Conservation (phyloP, 2,113 vertebrate genomes). For the Equus quagga region DNA sequence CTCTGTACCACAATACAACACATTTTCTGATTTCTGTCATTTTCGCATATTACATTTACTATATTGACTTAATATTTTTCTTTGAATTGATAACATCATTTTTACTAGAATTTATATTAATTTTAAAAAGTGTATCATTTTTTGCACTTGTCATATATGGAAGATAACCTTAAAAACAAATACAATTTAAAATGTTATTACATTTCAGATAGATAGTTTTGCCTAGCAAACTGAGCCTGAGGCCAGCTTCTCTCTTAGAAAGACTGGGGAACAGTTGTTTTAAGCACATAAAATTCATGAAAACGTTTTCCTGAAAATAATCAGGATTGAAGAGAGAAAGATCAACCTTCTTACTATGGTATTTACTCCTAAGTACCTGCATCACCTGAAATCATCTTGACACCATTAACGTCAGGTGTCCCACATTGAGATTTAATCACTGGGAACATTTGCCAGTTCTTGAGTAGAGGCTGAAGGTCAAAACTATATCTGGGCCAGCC, state of each 20-base stretch:
- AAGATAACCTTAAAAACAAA: background rate
- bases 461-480: background rate
- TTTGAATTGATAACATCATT: background rate
- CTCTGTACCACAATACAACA: background rate
- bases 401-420: background rate
- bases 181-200: background rate
- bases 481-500: background rate
- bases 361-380: background rate
- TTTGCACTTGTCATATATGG: background rate
- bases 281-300: background rate
- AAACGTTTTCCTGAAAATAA: background rate
- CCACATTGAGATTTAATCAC: background rate
- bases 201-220: background rate
- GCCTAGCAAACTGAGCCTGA: background rate
- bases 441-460: background rate
- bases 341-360: background rate
- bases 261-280: background rate
- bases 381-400: background rate
- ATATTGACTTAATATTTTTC: background rate
- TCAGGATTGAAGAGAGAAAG: background rate
- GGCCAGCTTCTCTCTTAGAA: background rate
- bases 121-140: background rate
- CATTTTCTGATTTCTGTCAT: background rate
- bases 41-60: background rate
- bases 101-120: background rate